Percentiles rank a stretch among this genome's conserved stretches.
Conservation (phyloP, 2,113 vertebrate species). For the Anhinga rufa region DNA sequence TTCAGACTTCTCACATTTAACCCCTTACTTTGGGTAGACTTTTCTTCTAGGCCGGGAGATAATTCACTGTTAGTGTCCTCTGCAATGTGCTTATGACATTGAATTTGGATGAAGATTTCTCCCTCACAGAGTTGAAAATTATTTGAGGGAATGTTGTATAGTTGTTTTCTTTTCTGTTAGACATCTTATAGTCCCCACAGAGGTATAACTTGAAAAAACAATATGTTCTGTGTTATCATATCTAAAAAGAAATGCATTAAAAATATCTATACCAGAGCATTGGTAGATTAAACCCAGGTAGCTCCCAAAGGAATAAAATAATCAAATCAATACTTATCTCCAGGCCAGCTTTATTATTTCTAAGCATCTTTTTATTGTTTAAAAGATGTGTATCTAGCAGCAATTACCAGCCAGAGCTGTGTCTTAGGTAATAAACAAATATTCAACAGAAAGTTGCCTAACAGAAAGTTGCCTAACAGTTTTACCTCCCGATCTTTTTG, state of each 20-base stretch:
- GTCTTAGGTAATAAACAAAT: background rate
- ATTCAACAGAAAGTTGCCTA: background rate
- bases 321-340: background rate
- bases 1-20: conserved; percentile 12
- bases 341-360: background rate
- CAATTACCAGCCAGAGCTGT: background rate
- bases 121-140: background rate
- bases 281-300: background rate
- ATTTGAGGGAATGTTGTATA: background rate
- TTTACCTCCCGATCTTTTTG: background rate
- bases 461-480: background rate
- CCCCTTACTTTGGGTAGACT: background rate
- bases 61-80: background rate
- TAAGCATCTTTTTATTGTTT: background rate
- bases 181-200: background rate
- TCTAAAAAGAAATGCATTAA: conserved; percentile 10
- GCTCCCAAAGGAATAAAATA: background rate
- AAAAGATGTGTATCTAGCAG: background rate
- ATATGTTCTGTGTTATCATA: background rate
- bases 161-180: background rate
- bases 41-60: background rate
- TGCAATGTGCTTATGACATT: background rate
- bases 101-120: background rate
- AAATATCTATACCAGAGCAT: background rate
- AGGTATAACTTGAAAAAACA: background rate